Conservation (phyloP, 2,113 vertebrate species). For the Lophochroa leadbeateri region DNA sequence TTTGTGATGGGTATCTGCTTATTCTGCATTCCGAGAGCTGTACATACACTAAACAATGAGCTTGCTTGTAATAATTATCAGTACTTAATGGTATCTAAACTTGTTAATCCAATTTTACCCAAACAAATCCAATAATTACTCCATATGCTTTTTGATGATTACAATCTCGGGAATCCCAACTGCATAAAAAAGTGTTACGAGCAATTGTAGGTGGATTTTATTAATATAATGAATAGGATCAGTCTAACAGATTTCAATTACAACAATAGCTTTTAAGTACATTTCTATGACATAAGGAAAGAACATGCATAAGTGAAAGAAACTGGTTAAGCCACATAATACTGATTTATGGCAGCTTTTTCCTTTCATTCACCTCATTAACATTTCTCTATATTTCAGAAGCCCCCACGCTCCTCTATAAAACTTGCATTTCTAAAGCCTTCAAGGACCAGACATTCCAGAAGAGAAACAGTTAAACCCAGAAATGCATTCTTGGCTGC, state of each 20-base stretch:
- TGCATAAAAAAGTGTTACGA: constrained; percentile 63
- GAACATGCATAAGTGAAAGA: constrained; percentile 65
- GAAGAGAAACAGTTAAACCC: constrained; percentile 67
- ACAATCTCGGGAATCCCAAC: constrained; percentile 68
- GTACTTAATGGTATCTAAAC: constrained; percentile 69
- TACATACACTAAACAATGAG: constrained; percentile 50
- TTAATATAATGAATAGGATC: constrained; percentile 71
- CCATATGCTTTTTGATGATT: constrained; percentile 68
- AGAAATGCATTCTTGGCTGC: constrained; percentile 70
- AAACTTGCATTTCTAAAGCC: constrained; percentile 38
- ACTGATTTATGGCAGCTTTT: constrained; percentile 61
- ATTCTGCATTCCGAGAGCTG: constrained; percentile 3
- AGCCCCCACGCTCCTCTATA: neutral
- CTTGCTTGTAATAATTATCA: constrained; percentile 68
- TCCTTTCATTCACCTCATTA: constrained; percentile 54
- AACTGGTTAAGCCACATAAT: constrained; percentile 61
- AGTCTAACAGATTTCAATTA: constrained; percentile 71
- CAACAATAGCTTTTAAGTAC: constrained; percentile 71
- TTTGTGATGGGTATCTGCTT: constrained; percentile 56
- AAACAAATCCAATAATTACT: constrained; percentile 75
- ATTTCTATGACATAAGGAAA: constrained; percentile 62
- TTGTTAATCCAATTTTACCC: constrained; percentile 70
- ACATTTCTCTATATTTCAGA: constrained; percentile 5
- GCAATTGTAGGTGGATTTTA: constrained; percentile 72
- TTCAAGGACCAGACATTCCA: constrained; percentile 35